phyloP scores from a whole-genome alignment of 1,140 invertebrate species.

The Druon quercuslanigerum region DNA sequence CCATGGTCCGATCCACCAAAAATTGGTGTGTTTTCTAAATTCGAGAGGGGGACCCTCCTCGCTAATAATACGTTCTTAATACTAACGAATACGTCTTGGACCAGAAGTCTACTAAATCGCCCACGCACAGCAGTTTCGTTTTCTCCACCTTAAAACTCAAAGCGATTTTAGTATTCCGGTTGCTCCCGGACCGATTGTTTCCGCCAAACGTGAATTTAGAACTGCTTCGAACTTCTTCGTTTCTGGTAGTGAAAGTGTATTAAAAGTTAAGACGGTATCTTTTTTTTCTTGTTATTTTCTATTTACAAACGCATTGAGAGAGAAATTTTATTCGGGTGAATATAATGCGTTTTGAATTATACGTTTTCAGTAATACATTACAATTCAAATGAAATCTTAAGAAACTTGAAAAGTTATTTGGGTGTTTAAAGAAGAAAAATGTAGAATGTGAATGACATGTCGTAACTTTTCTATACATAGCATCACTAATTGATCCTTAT shows the following conservation, averaged over 20 bases:
- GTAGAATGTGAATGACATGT: too few relatives aligned
- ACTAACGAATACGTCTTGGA: constrained; percentile 10
- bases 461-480: too few relatives aligned
- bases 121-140: constrained; percentile 7
- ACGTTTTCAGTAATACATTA: too few relatives aligned
- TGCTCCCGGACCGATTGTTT: not conserved
- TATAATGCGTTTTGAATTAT: not conserved
- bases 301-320: not conserved
- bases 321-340: not conserved
- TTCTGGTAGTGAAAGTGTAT: not conserved
- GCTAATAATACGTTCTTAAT: constrained; percentile 24
- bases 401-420: too few relatives aligned
- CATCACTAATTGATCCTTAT: too few relatives aligned
- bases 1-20: not conserved
- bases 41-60: not conserved
- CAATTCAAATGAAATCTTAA: too few relatives aligned
- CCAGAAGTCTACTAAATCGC: constrained; percentile 1
- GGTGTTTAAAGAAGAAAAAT: too few relatives aligned
- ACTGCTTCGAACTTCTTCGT: not conserved
- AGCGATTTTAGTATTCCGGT: constrained; percentile 6
- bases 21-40: constrained; percentile 8
- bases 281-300: not conserved
- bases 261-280: not conserved
- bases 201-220: not conserved
- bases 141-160: not conserved